phyloP scores from a whole-genome alignment of 1,140 invertebrate species.

The Lepidostoma basale region DNA sequence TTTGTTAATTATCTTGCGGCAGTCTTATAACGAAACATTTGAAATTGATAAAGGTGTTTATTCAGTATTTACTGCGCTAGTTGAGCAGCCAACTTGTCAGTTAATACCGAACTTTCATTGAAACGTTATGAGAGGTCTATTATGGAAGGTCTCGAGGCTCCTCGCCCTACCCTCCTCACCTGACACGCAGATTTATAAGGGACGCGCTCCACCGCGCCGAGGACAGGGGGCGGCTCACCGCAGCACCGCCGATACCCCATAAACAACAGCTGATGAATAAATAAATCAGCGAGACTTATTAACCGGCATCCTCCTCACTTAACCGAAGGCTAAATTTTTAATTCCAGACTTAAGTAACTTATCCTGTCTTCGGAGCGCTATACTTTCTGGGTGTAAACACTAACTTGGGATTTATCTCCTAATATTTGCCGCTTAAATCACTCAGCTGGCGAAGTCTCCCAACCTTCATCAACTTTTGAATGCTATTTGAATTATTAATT shows the following conservation, averaged over 20 bases:
- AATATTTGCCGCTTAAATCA: neutral
- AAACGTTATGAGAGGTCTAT: constrained; percentile 4
- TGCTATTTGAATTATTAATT: too few relatives aligned
- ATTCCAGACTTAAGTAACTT: constrained; percentile 15
- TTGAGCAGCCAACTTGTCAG: constrained; percentile 1
- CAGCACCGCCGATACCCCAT: constrained; percentile 33
- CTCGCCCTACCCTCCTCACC: constrained; percentile 3
- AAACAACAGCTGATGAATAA: constrained; percentile 44
- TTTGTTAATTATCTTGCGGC: neutral
- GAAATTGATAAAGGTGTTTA: constrained; percentile 9
- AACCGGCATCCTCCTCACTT: neutral
- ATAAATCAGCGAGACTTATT: constrained; percentile 41
- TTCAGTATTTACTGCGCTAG: neutral
- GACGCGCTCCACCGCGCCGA: neutral
- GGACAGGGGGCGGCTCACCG: neutral
- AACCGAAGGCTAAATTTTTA: constrained; percentile 12
- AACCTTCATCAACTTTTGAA: too few relatives aligned
- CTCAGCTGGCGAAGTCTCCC: too few relatives aligned
- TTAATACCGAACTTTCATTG: constrained; percentile 17
- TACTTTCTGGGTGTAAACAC: neutral
- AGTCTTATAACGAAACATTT: neutral
- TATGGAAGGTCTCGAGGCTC: neutral
- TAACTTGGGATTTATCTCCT: neutral
- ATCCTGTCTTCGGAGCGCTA: neutral
- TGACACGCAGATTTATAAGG: constrained; percentile 9